Evolutionary conservation across 2,888 invertebrate genomes (phyloP), one percentile per base, ranked within the genome.

Genomic region (Blera fallax): DNA sequence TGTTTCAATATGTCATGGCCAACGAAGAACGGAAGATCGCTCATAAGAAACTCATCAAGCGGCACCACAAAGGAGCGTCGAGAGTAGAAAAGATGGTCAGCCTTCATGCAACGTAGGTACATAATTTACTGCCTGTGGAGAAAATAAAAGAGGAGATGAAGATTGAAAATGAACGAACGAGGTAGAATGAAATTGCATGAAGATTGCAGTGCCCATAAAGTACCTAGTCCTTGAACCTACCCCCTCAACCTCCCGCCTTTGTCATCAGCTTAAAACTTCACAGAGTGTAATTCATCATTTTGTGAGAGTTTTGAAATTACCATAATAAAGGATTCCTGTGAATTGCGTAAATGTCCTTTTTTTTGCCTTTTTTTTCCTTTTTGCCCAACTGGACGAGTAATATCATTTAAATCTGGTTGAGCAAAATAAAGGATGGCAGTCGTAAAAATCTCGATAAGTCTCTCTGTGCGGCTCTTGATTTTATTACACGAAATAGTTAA

Each of bases 211-310:
- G 29, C 43, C 52, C 32, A 48, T 48, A 34, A 14, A 60, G 58
- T 27, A 11, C n/a, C 60, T 37, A 14, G 21, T 10, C 21, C 29
- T 1, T 21, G 7, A 5, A n/a, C n/a, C n/a, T n/a, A n/a, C n/a
- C n/a, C n/a, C n/a, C n/a, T n/a, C 11, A 40, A 45, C 45, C 8
- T 27, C n/a, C 37, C 14, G 0, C 14, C 14, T 1, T 40, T 6
- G 32, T 14, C 40, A 14, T 40, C 48, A 40, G 37, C 43, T 67
- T 40, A 62, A 70, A 52, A 37, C 56, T 64, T 37, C n/a, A 24
- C 32, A 62, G 37, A 76, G 40, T 43, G 77, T 65, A 82, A 82
- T 77, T 70, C 70, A 82, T 77, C 81, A 77, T 77, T 70, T 74
- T 62, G 74, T 67, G 56, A 27, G 62, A 80, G 52, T 62, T 74